These are phyloP conservation scores for Orius insidiosus DNA, from an alignment of 1,140 invertebrate genomes.

Conservation along the genomic window DNA sequence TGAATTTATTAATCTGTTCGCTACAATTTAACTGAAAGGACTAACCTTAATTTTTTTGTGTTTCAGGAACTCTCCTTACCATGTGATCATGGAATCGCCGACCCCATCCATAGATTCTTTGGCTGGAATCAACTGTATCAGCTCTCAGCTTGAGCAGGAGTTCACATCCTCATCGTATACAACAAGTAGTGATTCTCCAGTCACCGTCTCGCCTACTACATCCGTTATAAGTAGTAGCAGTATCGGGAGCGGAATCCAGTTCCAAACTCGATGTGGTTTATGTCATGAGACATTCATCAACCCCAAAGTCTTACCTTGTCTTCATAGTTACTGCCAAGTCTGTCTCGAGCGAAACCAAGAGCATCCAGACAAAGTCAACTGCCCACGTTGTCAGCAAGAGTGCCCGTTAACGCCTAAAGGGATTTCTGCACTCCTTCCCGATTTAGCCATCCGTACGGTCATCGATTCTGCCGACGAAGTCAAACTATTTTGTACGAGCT, in stretches of 20 bases:
- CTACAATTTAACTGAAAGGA: too few relatives aligned
- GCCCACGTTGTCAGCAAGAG: constrained; percentile 62
- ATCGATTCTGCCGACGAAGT: constrained; percentile 29
- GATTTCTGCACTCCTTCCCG: constrained; percentile 42
- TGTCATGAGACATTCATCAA: constrained; percentile 59
- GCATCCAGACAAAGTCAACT: constrained; percentile 60
- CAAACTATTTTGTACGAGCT: constrained; percentile 58
- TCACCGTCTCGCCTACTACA: constrained; percentile 57
- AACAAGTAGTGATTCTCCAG: constrained; percentile 43
- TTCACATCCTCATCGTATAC: constrained; percentile 32
- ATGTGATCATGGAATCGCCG: constrained; percentile 60
- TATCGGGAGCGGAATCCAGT: constrained; percentile 27
- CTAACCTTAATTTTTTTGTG: too few relatives aligned
- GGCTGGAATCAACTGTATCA: constrained; percentile 67
- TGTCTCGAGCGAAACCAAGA: constrained; percentile 57
- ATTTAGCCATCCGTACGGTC: constrained; percentile 48
- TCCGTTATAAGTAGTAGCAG: constrained; percentile 60
- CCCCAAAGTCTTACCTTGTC: constrained; percentile 60
- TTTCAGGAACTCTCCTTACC: constrained; percentile 43
- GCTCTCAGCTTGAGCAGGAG: constrained; percentile 54
- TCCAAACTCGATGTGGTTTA: constrained; percentile 45
- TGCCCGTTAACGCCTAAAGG: constrained; percentile 39
- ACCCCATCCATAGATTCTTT: constrained; percentile 80
- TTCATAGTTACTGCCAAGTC: constrained; percentile 63
- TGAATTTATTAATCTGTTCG: too few relatives aligned